Evolutionary conservation across 2,888 invertebrate genomes (phyloP).

Genomic region (Drosophila mimetica): DNA sequence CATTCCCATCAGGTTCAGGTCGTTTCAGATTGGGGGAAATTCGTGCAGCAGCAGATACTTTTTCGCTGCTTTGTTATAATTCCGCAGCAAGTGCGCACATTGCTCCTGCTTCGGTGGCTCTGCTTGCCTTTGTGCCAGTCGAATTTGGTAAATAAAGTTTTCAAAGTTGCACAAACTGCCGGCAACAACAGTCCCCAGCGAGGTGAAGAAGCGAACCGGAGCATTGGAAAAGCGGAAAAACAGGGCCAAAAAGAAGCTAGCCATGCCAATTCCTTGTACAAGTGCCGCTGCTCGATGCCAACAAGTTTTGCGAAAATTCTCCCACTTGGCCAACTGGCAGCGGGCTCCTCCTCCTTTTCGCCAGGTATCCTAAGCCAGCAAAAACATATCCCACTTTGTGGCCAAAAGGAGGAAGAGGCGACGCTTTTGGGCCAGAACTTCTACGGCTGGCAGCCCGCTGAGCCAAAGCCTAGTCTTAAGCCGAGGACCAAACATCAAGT

Average conservation of each 20-base stretch:
- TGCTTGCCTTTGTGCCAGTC: constrained; percentile 40
- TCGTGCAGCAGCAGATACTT: constrained; percentile 45
- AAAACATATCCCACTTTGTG: constrained; percentile 29
- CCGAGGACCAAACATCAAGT: constrained; percentile 76
- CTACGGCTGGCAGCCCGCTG: constrained; percentile 19
- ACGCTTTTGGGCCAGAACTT: constrained; percentile 2
- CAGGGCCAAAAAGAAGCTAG: constrained; percentile 13
- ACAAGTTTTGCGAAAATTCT: constrained; percentile 45
- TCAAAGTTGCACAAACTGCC: constrained; percentile 69
- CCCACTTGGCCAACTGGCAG: constrained; percentile 29
- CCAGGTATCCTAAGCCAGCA: constrained; percentile 35
- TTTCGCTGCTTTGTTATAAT: constrained; percentile 47
- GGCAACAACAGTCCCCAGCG: constrained; percentile 33
- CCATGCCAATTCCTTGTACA: constrained; percentile 50
- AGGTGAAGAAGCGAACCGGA: constrained; percentile 16
- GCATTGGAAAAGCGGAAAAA: constrained; percentile 13
- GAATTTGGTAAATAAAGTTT: constrained; percentile 70
- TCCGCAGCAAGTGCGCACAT: constrained; percentile 39
- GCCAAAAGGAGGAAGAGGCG: not conserved
- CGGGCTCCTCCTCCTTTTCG: too few relatives aligned
- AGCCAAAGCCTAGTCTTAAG: constrained; percentile 76
- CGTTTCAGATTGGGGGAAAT: constrained; percentile 16
- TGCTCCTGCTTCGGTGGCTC: constrained; percentile 24
- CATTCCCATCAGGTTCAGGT: constrained; percentile 2
- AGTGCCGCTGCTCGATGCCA: constrained; percentile 51